phyloP scores from a whole-genome alignment of 1,140 invertebrate species.

The Hirudo medicinalis region DNA sequence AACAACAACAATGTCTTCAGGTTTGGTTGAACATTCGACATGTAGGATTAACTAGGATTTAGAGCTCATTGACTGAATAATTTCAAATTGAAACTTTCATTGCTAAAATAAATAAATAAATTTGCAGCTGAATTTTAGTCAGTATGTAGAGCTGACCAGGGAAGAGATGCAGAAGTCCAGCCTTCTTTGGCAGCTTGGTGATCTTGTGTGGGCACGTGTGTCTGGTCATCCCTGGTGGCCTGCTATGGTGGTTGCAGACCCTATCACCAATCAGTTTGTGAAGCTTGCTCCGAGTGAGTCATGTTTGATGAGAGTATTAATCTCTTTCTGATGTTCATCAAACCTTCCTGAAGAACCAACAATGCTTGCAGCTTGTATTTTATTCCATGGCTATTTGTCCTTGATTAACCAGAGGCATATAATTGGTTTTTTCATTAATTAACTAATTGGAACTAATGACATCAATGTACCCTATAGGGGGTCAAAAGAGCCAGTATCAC shows the following conservation, averaged over 20 bases:
- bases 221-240: slow-evolving; percentile 65
- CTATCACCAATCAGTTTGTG: slow-evolving; percentile 45
- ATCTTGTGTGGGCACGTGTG: slow-evolving; percentile 59
- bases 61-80: too few relatives aligned
- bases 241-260: slow-evolving; percentile 57
- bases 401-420: background rate
- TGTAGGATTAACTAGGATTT: too few relatives aligned
- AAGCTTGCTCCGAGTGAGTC: slow-evolving; percentile 35
- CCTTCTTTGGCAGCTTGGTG: slow-evolving; percentile 44
- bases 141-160: slow-evolving; percentile 1
- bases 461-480: background rate
- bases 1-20: too few relatives aligned
- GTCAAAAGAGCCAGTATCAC: slow-evolving; percentile 45
- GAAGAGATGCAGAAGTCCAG: background rate
- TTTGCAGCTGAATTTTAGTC: background rate
- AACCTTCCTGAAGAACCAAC: too few relatives aligned
- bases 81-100: too few relatives aligned
- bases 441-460: background rate
- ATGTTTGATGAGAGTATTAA: background rate
- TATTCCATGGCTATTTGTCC: background rate
- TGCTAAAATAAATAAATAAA: background rate
- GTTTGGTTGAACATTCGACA: too few relatives aligned
- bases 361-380: too few relatives aligned
- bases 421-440: background rate
- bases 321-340: background rate